Conservation (phyloP, 2,888 invertebrate species). For the Phymatocera aterrima region DNA sequence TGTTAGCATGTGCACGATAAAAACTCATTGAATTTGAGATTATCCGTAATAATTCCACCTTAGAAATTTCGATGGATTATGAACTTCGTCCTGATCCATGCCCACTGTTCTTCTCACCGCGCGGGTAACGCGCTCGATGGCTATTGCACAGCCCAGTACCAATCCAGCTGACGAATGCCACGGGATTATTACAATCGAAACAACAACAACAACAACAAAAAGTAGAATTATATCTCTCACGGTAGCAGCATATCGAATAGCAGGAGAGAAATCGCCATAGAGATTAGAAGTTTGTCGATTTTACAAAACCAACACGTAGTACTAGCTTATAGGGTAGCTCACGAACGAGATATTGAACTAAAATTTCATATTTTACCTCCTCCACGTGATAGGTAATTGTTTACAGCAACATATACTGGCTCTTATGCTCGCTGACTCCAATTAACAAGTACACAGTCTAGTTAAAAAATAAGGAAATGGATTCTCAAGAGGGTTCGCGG, state of each 20-base stretch:
- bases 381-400: slow-evolving; percentile 13
- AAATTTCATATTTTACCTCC: background rate
- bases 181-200: background rate
- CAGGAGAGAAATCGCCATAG: background rate
- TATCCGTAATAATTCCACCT: background rate
- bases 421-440: slow-evolving; percentile 44
- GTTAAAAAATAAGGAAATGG: slow-evolving; percentile 58
- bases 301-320: background rate
- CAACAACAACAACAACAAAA: background rate
- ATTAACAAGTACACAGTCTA: slow-evolving; percentile 48
- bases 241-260: background rate
- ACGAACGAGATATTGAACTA: slow-evolving; percentile 4
- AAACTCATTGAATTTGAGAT: too few species aligned
- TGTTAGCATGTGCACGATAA: too few species aligned
- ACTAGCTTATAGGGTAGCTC: background rate
- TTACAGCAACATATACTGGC: slow-evolving; percentile 4
- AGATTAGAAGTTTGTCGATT: slow-evolving; percentile 4
- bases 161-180: slow-evolving; percentile 17
- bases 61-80: background rate
- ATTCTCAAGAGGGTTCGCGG: slow-evolving; percentile 64
- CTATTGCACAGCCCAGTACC: slow-evolving; percentile 13
- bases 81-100: background rate
- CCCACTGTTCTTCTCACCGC: slow-evolving; percentile 23
- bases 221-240: background rate
- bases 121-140: slow-evolving; percentile 16